Evolutionary conservation across 2,113 vertebrate species (phyloP).

Genomic region (Crotalus tigris): DNA sequence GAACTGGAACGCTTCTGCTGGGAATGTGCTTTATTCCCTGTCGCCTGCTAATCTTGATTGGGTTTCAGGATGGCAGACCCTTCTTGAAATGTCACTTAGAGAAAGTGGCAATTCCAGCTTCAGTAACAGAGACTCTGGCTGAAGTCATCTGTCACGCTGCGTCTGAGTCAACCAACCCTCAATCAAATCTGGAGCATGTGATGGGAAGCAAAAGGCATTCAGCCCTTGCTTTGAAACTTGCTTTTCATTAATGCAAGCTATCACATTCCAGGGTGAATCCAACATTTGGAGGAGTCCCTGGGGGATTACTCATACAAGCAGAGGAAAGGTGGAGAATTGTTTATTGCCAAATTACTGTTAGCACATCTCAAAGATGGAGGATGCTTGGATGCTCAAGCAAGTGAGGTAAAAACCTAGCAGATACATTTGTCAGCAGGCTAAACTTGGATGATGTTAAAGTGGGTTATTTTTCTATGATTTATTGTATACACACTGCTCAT

Average conservation of each 20-base stretch:
- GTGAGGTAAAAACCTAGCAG: not conserved
- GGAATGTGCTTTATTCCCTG: not conserved
- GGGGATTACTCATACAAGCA: not conserved
- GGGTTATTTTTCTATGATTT: not conserved
- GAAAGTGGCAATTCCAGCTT: not conserved
- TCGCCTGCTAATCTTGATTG: not conserved
- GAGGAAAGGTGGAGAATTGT: not conserved
- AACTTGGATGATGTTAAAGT: not conserved
- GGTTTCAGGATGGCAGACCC: not conserved
- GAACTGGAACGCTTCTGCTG: not conserved
- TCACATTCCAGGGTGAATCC: not conserved
- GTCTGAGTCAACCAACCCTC: not conserved
- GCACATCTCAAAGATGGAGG: not conserved
- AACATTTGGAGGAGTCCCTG: not conserved
- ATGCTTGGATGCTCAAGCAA: not conserved
- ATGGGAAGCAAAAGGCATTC: not conserved
- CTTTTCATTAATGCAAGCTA: not conserved
- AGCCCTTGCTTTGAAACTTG: not conserved
- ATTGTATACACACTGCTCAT: not conserved
- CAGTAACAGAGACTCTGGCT: not conserved
- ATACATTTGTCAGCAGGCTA: not conserved
- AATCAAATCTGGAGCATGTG: not conserved
- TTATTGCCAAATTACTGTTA: not conserved
- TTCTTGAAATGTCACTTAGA: not conserved
- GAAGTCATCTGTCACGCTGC: not conserved